A percentile compares a stretch with the other conserved stretches of the same genome.
phyloP scores from a whole-genome alignment of 1,140 invertebrate genomes.

The Drosophila cardini region DNA sequence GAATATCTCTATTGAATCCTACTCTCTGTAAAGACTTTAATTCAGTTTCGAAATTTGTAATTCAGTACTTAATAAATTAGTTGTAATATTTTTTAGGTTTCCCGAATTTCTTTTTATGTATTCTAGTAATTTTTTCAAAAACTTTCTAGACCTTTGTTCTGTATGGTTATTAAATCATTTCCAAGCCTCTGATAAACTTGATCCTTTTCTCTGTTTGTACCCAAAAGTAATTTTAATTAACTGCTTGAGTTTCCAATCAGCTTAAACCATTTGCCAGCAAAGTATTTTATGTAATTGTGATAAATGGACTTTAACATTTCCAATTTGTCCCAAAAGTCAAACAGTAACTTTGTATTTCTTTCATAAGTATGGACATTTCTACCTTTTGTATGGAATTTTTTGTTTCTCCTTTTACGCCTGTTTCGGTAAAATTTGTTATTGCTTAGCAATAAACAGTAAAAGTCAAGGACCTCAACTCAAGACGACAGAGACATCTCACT shows the following conservation, averaged over 20 bases:
- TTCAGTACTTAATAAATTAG: too few relatives aligned
- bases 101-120: too few relatives aligned
- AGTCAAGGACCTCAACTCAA: slow-evolving; percentile 57
- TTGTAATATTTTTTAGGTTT: too few relatives aligned
- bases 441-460: slow-evolving; percentile 33
- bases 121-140: too few relatives aligned
- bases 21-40: too few relatives aligned
- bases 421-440: slow-evolving; percentile 25
- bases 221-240: background rate
- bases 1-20: too few relatives aligned
- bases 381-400: background rate
- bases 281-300: background rate
- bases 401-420: background rate
- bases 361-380: slow-evolving; percentile 21
- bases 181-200: too few relatives aligned
- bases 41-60: too few relatives aligned
- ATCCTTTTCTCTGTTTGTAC: too few relatives aligned
- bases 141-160: too few relatives aligned
- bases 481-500: slow-evolving; percentile 1
- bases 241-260: background rate
- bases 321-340: slow-evolving; percentile 4
- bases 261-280: too few relatives aligned
- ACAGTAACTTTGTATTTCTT: slow-evolving; percentile 2
- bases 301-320: slow-evolving; percentile 2
- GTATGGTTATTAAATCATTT: too few relatives aligned